Evolutionary conservation across 2,888 invertebrate genomes (phyloP).

Genomic region (Catocala nupta): DNA sequence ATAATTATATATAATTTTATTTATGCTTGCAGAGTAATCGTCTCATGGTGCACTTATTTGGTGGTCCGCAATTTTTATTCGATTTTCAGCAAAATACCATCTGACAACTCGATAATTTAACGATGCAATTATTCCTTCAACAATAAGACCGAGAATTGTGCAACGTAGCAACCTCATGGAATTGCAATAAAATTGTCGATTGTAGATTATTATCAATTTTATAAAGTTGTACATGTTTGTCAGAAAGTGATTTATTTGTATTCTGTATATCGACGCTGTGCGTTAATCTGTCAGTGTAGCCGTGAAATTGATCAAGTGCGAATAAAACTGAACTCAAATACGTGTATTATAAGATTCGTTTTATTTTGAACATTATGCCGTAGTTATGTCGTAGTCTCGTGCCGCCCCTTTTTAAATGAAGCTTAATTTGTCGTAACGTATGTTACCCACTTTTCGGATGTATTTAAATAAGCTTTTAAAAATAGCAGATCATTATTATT

Average conservation of each 20-base stretch:
- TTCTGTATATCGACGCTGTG: constrained; percentile 44
- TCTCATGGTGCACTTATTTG: constrained; percentile 63
- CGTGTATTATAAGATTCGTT: constrained; percentile 14
- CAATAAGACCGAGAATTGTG: constrained; percentile 54
- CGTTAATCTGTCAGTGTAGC: constrained; percentile 49
- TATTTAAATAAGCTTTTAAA: constrained; percentile 25
- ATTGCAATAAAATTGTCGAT: constrained; percentile 43
- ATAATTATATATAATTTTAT: constrained; percentile 70
- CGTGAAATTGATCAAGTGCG: constrained; percentile 16
- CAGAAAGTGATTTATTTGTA: constrained; percentile 62
- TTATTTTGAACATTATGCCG: constrained; percentile 6
- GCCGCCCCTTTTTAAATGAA: constrained; percentile 45
- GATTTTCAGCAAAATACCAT: constrained; percentile 50
- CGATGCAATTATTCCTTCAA: constrained; percentile 44
- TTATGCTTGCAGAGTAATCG: constrained; percentile 64
- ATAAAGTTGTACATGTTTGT: constrained; percentile 70
- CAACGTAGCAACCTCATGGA: constrained; percentile 28
- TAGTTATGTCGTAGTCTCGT: background rate
- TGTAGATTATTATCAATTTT: constrained; percentile 61
- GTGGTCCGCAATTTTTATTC: constrained; percentile 68
- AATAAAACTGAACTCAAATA: constrained; percentile 22
- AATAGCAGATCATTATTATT: constrained; percentile 26
- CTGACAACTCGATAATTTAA: constrained; percentile 48
- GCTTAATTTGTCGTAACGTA: constrained; percentile 42
- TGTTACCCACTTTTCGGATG: constrained; percentile 27